Base-by-base conservation (phyloP, 1,140 invertebrate genomes). In the Euborellia annulipes region DNA sequence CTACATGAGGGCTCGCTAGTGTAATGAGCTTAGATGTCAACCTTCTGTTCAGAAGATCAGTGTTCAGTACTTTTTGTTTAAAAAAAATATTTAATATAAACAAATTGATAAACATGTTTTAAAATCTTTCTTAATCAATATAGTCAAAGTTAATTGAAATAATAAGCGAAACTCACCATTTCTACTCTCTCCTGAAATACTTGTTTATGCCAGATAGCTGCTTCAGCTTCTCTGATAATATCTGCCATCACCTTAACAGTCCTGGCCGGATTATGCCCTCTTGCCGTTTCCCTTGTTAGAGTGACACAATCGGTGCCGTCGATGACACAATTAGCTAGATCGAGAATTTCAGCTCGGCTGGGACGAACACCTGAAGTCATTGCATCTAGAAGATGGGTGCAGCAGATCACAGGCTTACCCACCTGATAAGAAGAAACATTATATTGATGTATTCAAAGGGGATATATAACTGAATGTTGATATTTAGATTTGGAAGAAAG, bases 241-340 rank as follows among this genome's bases (percentile, higher is more conserved):
- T 65, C 61, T 14, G 62, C 58, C 61, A 66, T 65, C 21, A 57
- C 58, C n/a, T 61, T 51, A 7, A 58, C 46, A 43, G 62, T 61
- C 51, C 55, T 58, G 18, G 54, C 50, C 9, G 57, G 54, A 19
- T 61, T 51, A 51, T 71, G 62, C 53, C 76, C 78, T 56, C 73
- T 75, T 41, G 76, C 68, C 2, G 75, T 75, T 47, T 77, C 75
- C 52, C 74, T 73, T 41, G 71, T 71, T 52, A 79, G 60, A 59
- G 73, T 71, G 27, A 78, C 64, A 50, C 73, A 73, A 59, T 79
- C 77, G 46, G 69, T 72, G 22, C 78, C 76, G 58, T 80, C 77
- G 20, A 80, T 55, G n/a, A 79, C 70, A 14, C 76, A 64, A 59
- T 79, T 79, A 37, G 76, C 76, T 19, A 79, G 73, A 58, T 80